These are phyloP conservation scores for Pogonocherus hispidulus DNA, from an alignment of 2,888 invertebrate species.

Conservation along the genomic window DNA sequence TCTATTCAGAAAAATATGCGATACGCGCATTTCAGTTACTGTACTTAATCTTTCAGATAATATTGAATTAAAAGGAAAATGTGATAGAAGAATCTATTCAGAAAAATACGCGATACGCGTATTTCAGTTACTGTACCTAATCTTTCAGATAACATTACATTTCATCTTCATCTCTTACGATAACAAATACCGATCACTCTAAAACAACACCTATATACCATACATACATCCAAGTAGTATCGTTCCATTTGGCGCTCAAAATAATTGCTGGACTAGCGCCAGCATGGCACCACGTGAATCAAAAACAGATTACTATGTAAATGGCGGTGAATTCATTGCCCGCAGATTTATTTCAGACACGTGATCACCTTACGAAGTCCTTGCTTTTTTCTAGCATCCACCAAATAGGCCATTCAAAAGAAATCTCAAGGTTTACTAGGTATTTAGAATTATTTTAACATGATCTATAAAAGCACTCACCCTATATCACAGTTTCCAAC, in stretches of 20 bases:
- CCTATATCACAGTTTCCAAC: slow-evolving; percentile 25
- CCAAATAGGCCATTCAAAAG: too few relatives aligned
- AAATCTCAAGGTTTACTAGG: too few relatives aligned
- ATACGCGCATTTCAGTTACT: too few relatives aligned
- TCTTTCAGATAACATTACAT: too few relatives aligned
- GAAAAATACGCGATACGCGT: too few relatives aligned
- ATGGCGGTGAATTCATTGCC: not conserved
- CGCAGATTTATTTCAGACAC: not conserved
- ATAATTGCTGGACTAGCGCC: slow-evolving; percentile 26
- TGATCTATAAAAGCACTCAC: slow-evolving; percentile 9
- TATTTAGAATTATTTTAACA: too few relatives aligned
- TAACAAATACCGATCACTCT: slow-evolving; percentile 20
- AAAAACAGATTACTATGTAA: slow-evolving; percentile 1
- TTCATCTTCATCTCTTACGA: slow-evolving; percentile 8
- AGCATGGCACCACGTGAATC: not conserved
- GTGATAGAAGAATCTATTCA: too few relatives aligned
- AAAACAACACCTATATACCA: slow-evolving; percentile 17
- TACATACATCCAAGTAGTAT: not conserved
- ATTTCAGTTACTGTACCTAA: too few relatives aligned
- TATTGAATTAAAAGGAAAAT: too few relatives aligned
- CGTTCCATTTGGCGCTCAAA: slow-evolving; percentile 22
- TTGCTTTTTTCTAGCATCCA: slow-evolving; percentile 2
- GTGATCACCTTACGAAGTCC: slow-evolving; percentile 28
- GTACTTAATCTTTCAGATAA: too few relatives aligned
- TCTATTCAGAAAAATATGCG: too few relatives aligned